phyloP scores from a whole-genome alignment of 2,797 vertebrate genomes.

The Psittacula echo region DNA sequence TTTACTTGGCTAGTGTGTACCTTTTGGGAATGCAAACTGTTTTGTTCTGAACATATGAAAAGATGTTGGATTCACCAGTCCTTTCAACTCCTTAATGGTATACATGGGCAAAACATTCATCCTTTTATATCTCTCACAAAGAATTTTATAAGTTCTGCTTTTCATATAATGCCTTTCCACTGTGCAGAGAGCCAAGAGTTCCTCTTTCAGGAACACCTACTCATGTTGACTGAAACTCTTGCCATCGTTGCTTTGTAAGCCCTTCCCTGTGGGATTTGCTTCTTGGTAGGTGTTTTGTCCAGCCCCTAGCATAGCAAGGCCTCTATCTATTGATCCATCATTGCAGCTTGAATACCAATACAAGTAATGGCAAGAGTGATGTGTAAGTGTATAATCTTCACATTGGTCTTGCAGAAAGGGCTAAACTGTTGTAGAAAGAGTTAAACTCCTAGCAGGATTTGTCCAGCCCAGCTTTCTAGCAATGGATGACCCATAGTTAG shows the following conservation, averaged over 20 bases:
- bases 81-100: slow-evolving; percentile 21
- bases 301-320: neutral
- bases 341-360: neutral
- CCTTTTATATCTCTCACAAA: slow-evolving; percentile 20
- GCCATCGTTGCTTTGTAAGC: neutral
- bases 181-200: neutral
- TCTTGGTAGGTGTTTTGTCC: neutral
- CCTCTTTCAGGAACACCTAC: neutral
- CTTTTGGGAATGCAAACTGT: slow-evolving; percentile 15
- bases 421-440: neutral
- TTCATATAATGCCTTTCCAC: neutral
- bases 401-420: neutral
- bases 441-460: neutral
- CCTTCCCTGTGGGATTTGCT: neutral
- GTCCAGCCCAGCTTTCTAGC: neutral
- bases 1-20: slow-evolving; percentile 12
- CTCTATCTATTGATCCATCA: neutral
- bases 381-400: neutral
- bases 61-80: neutral
- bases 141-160: slow-evolving; percentile 21
- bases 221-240: neutral
- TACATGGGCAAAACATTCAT: neutral
- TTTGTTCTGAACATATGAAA: slow-evolving; percentile 32
- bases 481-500: neutral
- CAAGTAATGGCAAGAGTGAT: neutral